These are phyloP conservation scores for Nomada fucata DNA, from an alignment of 2,888 invertebrate species.

Conservation along the genomic window DNA sequence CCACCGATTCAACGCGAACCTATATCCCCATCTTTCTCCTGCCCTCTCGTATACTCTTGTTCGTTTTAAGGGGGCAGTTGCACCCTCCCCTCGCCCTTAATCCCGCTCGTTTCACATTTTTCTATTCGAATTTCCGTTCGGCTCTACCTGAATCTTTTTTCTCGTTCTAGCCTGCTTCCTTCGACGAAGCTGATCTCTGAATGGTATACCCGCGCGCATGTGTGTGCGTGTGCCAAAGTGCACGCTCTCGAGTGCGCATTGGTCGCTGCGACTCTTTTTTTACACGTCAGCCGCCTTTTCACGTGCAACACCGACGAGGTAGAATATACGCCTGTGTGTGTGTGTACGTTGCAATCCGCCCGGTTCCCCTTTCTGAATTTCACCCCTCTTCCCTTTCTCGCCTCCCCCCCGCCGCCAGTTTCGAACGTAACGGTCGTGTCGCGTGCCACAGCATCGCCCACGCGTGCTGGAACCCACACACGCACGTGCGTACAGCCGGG, in stretches of 20 bases:
- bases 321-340: not conserved
- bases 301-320: constrained; percentile 33
- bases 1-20: constrained; percentile 54
- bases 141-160: constrained; percentile 61
- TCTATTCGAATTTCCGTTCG: constrained; percentile 72
- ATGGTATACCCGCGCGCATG: not conserved
- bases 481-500: constrained; percentile 49
- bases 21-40: constrained; percentile 7
- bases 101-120: constrained; percentile 53
- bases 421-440: constrained; percentile 84
- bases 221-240: constrained; percentile 15
- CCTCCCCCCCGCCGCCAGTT: constrained; percentile 73
- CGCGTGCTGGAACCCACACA: constrained; percentile 80
- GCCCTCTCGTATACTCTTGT: not conserved
- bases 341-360: constrained; percentile 62
- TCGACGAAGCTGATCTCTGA: not conserved
- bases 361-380: constrained; percentile 71
- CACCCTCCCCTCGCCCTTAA: constrained; percentile 12
- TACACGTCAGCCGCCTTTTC: constrained; percentile 57
- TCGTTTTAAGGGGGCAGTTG: not conserved
- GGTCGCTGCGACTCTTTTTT: constrained; percentile 51
- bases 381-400: constrained; percentile 73
- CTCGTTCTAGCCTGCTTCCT: constrained; percentile 27
- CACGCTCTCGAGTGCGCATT: constrained; percentile 47
- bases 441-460: constrained; percentile 84